Base-by-base conservation (phyloP, 2,113 vertebrate genomes). In the Periophthalmodon schlosseri region DNA sequence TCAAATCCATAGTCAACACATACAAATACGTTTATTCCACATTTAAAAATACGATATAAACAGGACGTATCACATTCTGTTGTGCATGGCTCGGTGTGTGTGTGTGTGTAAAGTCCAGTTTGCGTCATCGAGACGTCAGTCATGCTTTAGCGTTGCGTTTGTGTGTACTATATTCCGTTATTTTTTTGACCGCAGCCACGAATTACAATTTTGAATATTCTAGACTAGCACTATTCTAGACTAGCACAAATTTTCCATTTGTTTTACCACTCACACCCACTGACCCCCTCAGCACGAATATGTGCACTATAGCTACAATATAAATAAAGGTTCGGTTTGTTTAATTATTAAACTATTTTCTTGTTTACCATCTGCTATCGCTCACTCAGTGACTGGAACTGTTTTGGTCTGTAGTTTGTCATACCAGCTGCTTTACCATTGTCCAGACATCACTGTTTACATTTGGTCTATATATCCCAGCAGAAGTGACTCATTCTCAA, bases 401-500 rank as follows among this genome's bases (percentile, higher is more conserved):
- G n/a, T 39, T 39, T 72, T 28, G 63, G 24, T 18, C 24, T 12
- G 2, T 0, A 9, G n/a, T 28, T 49, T 14, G 34, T 70, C 60
- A 34, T 9, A n/a, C 5, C 36, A 13, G 18, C 36, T 13, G 18
- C n/a, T 4, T 5, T 21, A 65, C 49, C 13, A 50, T 49, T 0
- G 24, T 66, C n/a, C 34, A 23, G 6, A 76, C 52, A 5, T 28
- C 69, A 23, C 21, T 18, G 21, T n/a, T 13, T 33, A 63, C 28
- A 18, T 63, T 63, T 33, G 24, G 28, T 8, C 28, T 39, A 15
- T 39, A 21, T 24, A 18, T 34, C 0, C 7, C 44, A 64, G 28
- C 66, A 11, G 18, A 18, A 63, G n/a, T 66, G 12, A 64, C 74
- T 81, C 33, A 66, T 58, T 49, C 74, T 76, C 76, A 76, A 71